Evolutionary conservation across 2,113 vertebrate species (phyloP).

Genomic region (Eleginops maclovinus): DNA sequence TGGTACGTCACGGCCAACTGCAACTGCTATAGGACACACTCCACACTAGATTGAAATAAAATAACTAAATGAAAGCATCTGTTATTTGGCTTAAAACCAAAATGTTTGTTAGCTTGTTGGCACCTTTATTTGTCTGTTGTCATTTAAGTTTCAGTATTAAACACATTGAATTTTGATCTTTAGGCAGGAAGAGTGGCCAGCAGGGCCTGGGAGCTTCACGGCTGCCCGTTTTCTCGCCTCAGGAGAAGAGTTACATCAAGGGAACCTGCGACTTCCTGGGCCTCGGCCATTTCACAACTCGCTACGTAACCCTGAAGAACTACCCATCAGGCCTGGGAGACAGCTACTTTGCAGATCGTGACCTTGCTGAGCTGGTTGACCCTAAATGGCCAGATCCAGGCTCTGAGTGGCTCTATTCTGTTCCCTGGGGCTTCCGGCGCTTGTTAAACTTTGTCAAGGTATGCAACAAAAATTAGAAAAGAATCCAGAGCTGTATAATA

Average conservation of each 20-base stretch:
- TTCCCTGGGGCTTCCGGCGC: conserved; percentile 77
- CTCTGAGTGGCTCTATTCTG: conserved; percentile 84
- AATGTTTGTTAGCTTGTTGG: neutral
- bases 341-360: conserved; percentile 87
- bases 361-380: conserved; percentile 90
- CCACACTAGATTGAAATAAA: no score
- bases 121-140: neutral
- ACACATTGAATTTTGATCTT: neutral
- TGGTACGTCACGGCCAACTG: conserved; percentile 76
- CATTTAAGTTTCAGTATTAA: no score
- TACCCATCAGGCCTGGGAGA: conserved; percentile 81
- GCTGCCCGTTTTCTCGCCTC: conserved; percentile 87
- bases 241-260: conserved; percentile 90
- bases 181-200: conserved; percentile 90
- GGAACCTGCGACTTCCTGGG: conserved; percentile 93
- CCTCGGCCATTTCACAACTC: conserved; percentile 90
- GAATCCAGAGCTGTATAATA: neutral
- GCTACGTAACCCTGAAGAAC: conserved; percentile 87
- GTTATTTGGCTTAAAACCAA: neutral
- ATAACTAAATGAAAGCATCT: neutral
- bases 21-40: neutral
- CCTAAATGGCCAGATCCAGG: conserved; percentile 89
- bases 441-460: conserved; percentile 93
- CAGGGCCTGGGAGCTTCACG: conserved; percentile 88
- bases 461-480: neutral